Evolutionary conservation across 2,797 vertebrate genomes (phyloP).

Genomic region (Enteromius paludinosus): DNA sequence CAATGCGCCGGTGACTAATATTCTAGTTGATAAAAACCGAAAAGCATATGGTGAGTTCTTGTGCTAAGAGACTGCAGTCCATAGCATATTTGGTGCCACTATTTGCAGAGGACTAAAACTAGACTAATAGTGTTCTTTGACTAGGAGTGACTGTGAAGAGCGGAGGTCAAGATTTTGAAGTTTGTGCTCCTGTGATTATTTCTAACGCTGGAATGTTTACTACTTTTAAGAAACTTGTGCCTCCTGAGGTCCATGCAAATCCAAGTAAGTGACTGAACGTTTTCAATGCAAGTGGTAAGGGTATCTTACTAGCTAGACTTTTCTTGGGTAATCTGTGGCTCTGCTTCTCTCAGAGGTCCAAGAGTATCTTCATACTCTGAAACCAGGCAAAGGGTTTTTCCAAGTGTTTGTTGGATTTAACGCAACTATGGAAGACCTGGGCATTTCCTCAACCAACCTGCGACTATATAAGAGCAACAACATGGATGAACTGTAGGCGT

Average conservation of each 20-base stretch:
- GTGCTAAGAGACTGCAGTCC: too few species aligned
- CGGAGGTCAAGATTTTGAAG: background rate
- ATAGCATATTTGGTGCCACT: too few species aligned
- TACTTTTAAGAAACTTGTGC: slow-evolving; percentile 38
- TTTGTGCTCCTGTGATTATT: slow-evolving; percentile 2
- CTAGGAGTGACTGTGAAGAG: slow-evolving; percentile 26
- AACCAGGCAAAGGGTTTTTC: slow-evolving; percentile 17
- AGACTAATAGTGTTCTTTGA: background rate
- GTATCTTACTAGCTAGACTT: too few species aligned
- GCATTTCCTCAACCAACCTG: slow-evolving; percentile 6
- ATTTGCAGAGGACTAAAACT: background rate
- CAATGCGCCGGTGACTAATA: slow-evolving; percentile 9
- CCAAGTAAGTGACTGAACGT: background rate
- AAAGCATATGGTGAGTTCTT: slow-evolving; percentile 31
- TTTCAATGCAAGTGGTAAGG: background rate
- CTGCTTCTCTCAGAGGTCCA: background rate
- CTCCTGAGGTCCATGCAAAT: slow-evolving; percentile 13
- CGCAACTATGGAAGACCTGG: slow-evolving; percentile 29
- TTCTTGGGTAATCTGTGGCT: background rate
- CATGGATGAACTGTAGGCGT: slow-evolving; percentile 28
- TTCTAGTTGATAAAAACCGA: slow-evolving; percentile 7
- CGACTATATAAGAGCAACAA: slow-evolving; percentile 35
- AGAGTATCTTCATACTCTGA: background rate
- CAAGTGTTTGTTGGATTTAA: slow-evolving; percentile 19
- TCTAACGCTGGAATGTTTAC: slow-evolving; percentile 15